Base-by-base conservation (phyloP, 1,140 invertebrate genomes). In the Oryzaephilus surinamensis region DNA sequence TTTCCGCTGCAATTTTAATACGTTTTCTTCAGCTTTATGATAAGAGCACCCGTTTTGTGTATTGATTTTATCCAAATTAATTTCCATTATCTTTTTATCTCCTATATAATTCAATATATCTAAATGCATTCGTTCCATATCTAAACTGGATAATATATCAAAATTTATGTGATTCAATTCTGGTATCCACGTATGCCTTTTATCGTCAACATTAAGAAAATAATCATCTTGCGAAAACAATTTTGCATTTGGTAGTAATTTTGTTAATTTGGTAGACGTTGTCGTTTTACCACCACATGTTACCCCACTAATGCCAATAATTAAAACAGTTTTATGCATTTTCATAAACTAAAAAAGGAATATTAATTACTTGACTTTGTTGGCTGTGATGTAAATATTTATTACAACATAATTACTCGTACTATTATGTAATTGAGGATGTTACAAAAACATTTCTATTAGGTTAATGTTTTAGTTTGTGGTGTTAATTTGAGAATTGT, bases 241-340 rank as follows among this genome's bases (percentile, higher is more conserved):
- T 21, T 72, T 58, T 1, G 72, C 69, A 19, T 73, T 67, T 2
- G 68, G 62, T 12, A 74, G 65, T 16, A 62, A 62, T 26, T 74
- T 57, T 3, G 66, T 58, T 6, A 86, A 45, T 44, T 65, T 63
- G 14, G 66, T 69, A 0, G 81, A 69, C 11, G 87, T 46, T 0
- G 81, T 81, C 1, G 83, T 83, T 66, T 91, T 91, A 21, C 86
- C 85, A 30, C 81, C 79, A 47, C 79, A 82, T 0, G 84, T 87
- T 3, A 78, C 74, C 1, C 85, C 84, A 7, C 79, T 76, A 44
- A 89, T 72, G 13, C 80, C 84, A 36, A 88, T 66, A 7, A 85
- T 57, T 11, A 81, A 35, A 14, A 4, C 26, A 10, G 20, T 13
- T 27, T 38, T 35, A 16, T 12, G n/a, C n/a, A n/a, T n/a, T n/a